phyloP scores from a whole-genome alignment of 2,888 invertebrate species.

The Lamellibrachia satsuma region DNA sequence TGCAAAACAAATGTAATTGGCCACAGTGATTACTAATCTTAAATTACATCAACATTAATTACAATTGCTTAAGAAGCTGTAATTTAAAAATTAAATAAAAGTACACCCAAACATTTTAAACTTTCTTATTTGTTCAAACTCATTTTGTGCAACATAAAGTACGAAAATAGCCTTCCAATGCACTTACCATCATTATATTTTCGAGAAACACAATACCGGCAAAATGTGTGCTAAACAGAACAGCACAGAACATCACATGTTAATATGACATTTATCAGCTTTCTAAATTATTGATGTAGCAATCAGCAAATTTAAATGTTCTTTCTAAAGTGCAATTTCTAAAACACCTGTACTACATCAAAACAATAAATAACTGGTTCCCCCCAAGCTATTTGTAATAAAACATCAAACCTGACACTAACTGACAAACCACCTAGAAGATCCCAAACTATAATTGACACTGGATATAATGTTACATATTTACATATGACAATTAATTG shows the following conservation, averaged over 20 bases:
- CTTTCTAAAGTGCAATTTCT: background rate
- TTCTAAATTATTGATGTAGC: background rate
- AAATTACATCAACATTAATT: too few species aligned
- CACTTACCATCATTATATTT: constrained; percentile 47
- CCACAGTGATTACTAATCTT: too few species aligned
- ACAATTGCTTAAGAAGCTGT: too few species aligned
- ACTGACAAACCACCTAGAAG: too few species aligned
- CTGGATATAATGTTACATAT: background rate
- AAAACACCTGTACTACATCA: background rate
- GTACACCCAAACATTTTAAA: background rate
- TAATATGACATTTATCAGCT: background rate
- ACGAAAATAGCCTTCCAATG: background rate
- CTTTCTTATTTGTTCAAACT: background rate
- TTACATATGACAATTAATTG: background rate
- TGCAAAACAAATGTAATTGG: too few species aligned
- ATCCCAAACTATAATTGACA: too few species aligned
- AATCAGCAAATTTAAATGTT: background rate
- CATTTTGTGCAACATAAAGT: background rate
- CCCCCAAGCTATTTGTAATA: background rate
- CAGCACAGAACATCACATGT: background rate
- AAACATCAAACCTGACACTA: too few species aligned
- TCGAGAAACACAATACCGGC: constrained; percentile 55
- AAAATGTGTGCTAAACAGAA: constrained; percentile 62
- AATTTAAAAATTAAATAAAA: background rate
- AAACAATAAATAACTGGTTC: constrained; percentile 24